Evolutionary conservation across 2,797 vertebrate species (phyloP), one percentile per base, ranked within the genome.

Genomic region (Lerista edwardsae): DNA sequence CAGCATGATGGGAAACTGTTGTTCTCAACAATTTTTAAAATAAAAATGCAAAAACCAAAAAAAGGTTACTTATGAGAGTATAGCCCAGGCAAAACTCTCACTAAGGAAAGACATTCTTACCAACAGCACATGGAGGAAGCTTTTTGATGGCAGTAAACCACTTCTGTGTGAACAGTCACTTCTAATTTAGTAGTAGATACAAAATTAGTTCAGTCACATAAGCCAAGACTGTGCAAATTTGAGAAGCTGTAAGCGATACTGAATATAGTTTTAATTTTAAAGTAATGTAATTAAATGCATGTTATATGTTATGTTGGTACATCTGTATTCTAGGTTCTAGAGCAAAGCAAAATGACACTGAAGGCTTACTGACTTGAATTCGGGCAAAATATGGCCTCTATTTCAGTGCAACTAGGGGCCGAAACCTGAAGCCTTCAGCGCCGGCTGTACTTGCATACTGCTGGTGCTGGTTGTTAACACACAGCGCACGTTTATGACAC

Each of bases 121-220:
- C 51, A 59, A n/a, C 11, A 68, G 55, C n/a, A 6, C 11, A 65
- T 69, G 11, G 25, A 73, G 11, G 62, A 69, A 61, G 29, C 1
- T 51, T 82, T 64, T 83, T 76, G 47, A 31, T 51, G n/a, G 57
- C 55, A 61, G 23, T 59, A 82, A 64, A 47, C 71, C 71, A 64
- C 4, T 82, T 25, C 25, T 57, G 8, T 27, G 7, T 44, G 23
- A 34, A 29, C 6, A n/a, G 9, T 55, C 39, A 1, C 15, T 69
- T 80, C 8, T 80, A 27, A 6, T 80, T 80, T 29, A 34, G 47
- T 80, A 71, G 51, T 25, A 80, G 67, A 9, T 69, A 39, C 51
- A 29, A 29, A 68, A n/a, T 4, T 39, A 15, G 51, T 80, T 27
- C 9, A 39, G 34, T n/a, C 65, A 14, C 36, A 25, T 14, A 69